A percentile compares a stretch with the other conserved stretches of the same genome.
Evolutionary conservation across 2,797 vertebrate species (phyloP).

Genomic region (Morus bassanus): DNA sequence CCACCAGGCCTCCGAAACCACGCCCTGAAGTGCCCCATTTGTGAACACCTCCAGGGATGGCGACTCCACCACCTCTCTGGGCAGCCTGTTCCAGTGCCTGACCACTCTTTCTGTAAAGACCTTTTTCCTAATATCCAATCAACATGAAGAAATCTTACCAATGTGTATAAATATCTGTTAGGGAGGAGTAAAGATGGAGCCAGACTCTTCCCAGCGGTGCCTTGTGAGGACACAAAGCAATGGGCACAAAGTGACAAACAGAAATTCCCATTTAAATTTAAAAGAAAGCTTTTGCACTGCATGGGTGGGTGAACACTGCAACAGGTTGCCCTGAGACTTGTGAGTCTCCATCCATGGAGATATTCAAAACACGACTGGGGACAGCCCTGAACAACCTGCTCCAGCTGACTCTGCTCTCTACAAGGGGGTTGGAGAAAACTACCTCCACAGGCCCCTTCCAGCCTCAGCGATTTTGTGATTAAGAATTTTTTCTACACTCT

Average conservation of each 20-base stretch:
- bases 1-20: too few species aligned
- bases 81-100: too few species aligned
- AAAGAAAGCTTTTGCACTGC: neutral
- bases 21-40: too few species aligned
- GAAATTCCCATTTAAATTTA: neutral
- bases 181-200: neutral
- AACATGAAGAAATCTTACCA: neutral
- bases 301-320: neutral
- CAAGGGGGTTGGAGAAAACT: neutral
- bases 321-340: neutral
- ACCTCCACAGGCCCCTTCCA: neutral
- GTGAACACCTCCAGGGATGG: too few species aligned
- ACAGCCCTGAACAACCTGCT: neutral
- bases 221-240: neutral
- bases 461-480: neutral
- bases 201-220: neutral
- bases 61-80: too few species aligned
- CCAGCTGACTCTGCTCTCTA: neutral
- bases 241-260: rapidly evolving
- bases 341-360: neutral
- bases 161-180: neutral
- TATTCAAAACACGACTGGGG: neutral
- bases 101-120: too few species aligned
- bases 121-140: too few species aligned
- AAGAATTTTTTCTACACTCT: neutral